Conservation (phyloP, 2,797 vertebrate species). For the Aphelocoma californica region DNA sequence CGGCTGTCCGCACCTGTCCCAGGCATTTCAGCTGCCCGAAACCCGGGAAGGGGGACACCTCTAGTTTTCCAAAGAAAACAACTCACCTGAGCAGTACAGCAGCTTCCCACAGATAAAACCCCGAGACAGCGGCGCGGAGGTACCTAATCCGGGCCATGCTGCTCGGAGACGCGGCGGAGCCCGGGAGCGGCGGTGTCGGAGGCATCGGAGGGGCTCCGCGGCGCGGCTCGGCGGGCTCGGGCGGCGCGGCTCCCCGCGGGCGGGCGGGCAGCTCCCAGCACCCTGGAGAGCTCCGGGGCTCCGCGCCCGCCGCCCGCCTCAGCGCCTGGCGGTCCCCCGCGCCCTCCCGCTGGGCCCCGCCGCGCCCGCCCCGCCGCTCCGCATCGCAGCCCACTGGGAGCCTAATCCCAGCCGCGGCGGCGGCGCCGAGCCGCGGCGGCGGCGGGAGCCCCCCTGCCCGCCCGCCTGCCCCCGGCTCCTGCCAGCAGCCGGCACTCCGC, state of each 20-base stretch:
- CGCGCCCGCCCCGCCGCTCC: neutral
- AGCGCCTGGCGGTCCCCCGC: neutral
- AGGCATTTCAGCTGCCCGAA: neutral
- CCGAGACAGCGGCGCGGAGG: slow-evolving; percentile 71
- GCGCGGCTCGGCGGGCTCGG: neutral
- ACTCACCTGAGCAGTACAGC: slow-evolving; percentile 78
- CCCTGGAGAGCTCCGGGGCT: too few relatives aligned
- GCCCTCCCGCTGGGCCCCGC: neutral
- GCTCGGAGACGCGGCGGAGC: neutral
- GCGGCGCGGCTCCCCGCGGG: neutral
- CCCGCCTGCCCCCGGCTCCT: neutral
- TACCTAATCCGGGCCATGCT: slow-evolving; percentile 69
- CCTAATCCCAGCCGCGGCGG: neutral
- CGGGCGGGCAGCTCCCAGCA: neutral
- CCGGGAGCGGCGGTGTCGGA: neutral
- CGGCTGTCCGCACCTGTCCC: neutral
- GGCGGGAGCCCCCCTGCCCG: neutral
- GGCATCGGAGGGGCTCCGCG: neutral
- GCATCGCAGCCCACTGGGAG: neutral
- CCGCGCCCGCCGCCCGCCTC: neutral
- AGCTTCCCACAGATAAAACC: slow-evolving; percentile 79
- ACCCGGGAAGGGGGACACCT: neutral
- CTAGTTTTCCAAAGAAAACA: neutral
- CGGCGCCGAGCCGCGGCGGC: neutral
- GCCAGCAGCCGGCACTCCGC: neutral